phyloP scores from a whole-genome alignment of 2,797 vertebrate species.

The Antrozous pallidus region DNA sequence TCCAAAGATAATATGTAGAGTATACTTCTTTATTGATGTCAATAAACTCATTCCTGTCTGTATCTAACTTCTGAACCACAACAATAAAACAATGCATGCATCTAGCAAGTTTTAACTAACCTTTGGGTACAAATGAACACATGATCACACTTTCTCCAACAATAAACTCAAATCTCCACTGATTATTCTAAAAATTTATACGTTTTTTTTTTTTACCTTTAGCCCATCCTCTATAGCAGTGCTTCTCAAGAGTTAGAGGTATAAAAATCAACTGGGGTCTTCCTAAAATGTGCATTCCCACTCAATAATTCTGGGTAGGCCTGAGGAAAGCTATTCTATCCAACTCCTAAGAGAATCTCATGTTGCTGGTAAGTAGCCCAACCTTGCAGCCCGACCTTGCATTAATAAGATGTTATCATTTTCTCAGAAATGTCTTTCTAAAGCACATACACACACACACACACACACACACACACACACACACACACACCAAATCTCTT shows the following conservation, averaged over 20 bases:
- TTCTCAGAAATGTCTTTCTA: not conserved
- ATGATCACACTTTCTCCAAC: not conserved
- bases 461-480: not conserved
- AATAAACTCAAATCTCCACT: not conserved
- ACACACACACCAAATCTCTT: not conserved
- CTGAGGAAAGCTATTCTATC: not conserved
- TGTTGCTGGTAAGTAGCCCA: not conserved
- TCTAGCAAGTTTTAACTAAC: not conserved
- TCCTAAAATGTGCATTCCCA: not conserved
- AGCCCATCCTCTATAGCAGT: not conserved
- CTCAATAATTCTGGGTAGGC: not conserved
- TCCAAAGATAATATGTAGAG: not conserved
- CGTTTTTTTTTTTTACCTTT: not conserved
- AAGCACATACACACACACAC: not conserved
- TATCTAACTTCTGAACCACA: not conserved
- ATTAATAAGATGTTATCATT: not conserved
- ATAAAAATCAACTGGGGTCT: not conserved
- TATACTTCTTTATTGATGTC: not conserved
- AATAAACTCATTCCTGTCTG: not conserved
- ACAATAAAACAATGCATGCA: not conserved
- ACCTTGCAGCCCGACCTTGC: rapidly evolving
- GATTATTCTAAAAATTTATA: not conserved
- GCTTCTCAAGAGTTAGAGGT: not conserved
- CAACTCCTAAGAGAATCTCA: not conserved
- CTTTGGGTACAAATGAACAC: not conserved